phyloP scores from a whole-genome alignment of 2,113 vertebrate genomes.

The Notarius lentiginosus region DNA sequence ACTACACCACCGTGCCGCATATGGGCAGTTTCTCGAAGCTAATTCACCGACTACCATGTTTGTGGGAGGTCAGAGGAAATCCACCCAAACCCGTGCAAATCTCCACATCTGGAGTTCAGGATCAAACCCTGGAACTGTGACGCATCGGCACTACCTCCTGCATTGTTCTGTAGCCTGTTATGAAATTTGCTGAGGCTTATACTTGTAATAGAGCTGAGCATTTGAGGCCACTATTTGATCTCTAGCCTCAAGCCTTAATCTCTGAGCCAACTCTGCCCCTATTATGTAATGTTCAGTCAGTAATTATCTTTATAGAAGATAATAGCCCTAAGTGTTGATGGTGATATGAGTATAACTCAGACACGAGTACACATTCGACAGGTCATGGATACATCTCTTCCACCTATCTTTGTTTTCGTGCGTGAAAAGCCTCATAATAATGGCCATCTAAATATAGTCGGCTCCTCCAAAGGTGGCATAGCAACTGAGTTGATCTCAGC shows the following conservation, averaged over 20 bases:
- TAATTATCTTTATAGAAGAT: background rate
- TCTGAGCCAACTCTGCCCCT: background rate
- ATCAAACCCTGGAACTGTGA: background rate
- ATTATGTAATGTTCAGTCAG: background rate
- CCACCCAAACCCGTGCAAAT: background rate
- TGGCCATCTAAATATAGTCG: constrained; percentile 57
- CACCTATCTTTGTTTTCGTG: constrained; percentile 43
- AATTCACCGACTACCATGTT: background rate
- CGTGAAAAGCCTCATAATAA: constrained; percentile 52
- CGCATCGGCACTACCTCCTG: background rate
- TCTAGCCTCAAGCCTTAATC: background rate
- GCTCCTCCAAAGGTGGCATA: constrained; percentile 55
- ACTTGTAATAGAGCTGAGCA: background rate
- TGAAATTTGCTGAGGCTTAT: background rate
- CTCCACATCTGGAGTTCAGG: background rate
- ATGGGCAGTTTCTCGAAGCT: background rate
- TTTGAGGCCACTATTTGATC: background rate
- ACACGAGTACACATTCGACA: constrained; percentile 35
- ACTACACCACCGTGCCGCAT: background rate
- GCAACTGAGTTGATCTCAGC: constrained; percentile 53
- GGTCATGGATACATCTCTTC: constrained; percentile 30
- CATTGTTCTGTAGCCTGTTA: background rate
- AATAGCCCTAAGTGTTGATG: background rate
- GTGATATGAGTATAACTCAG: background rate
- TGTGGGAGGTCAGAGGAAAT: background rate